A percentile compares a stretch with the other conserved stretches of the same genome.
phyloP scores from a whole-genome alignment of 1,140 invertebrate species.

The Dreissena polymorpha region DNA sequence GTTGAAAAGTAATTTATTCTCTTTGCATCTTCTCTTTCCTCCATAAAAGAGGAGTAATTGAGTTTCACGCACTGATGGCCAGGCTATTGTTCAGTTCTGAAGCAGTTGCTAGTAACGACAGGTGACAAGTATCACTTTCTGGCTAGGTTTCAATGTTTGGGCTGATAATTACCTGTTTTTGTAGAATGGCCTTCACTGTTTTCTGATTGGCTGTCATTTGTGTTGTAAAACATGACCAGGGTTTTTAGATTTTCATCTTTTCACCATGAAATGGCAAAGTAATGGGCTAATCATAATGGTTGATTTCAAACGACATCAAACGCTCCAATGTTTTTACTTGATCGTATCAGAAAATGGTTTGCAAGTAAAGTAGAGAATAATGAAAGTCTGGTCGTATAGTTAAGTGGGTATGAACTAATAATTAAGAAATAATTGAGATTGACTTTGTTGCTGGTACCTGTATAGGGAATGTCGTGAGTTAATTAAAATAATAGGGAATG shows the following conservation, averaged over 20 bases:
- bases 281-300: neutral
- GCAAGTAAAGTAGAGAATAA: neutral
- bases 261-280: neutral
- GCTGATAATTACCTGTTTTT: neutral
- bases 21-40: slow-evolving; percentile 9
- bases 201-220: slow-evolving; percentile 1
- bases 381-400: too few species aligned
- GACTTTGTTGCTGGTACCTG: too few species aligned
- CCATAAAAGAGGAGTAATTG: slow-evolving; percentile 24
- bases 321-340: neutral
- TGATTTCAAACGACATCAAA: neutral
- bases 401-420: too few species aligned
- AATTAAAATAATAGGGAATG: too few species aligned
- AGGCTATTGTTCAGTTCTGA: slow-evolving; percentile 8
- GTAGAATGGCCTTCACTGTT: neutral
- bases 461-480: too few species aligned
- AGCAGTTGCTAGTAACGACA: slow-evolving; percentile 44
- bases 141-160: neutral
- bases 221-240: neutral
- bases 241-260: neutral
- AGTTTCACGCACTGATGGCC: slow-evolving; percentile 7
- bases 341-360: neutral
- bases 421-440: too few species aligned
- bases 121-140: slow-evolving; percentile 31
- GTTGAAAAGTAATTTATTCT: slow-evolving; percentile 42